These are phyloP conservation scores for Periophthalmus magnuspinnatus DNA, from an alignment of 2,797 vertebrate genomes.

Conservation along the genomic window DNA sequence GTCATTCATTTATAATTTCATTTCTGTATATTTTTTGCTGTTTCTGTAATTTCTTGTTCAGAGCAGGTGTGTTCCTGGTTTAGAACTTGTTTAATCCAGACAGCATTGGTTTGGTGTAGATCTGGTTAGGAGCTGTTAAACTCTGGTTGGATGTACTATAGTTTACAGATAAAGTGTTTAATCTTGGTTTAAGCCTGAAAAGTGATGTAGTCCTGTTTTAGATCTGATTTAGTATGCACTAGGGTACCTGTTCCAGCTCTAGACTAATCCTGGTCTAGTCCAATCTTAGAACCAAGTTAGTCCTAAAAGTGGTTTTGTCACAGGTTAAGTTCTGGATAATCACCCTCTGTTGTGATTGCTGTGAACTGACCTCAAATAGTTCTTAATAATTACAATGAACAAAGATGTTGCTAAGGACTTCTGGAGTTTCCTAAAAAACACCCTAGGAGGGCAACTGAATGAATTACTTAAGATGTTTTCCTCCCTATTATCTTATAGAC, in stretches of 20 bases:
- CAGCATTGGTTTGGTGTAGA: background rate
- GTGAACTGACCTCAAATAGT: slow-evolving; percentile 3
- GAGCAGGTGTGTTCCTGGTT: background rate
- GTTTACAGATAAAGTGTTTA: background rate
- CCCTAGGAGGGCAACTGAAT: slow-evolving; percentile 29
- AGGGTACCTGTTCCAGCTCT: background rate
- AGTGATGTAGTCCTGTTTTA: background rate
- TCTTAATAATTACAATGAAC: slow-evolving; percentile 30
- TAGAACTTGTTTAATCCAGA: background rate
- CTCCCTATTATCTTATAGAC: slow-evolving; percentile 53
- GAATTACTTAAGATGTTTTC: slow-evolving; percentile 45
- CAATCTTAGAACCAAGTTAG: background rate
- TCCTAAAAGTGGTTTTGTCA: background rate
- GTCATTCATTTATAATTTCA: background rate
- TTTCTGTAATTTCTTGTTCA: background rate
- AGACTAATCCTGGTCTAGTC: background rate
- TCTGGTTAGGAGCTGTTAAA: background rate
- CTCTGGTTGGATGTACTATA: background rate
- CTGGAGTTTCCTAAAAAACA: slow-evolving; percentile 47
- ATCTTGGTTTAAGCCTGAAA: background rate
- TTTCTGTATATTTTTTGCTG: background rate
- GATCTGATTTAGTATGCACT: background rate
- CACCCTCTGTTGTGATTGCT: slow-evolving; percentile 37
- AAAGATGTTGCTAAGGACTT: slow-evolving; percentile 17
- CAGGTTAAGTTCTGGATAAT: background rate